Evolutionary conservation across 2,797 vertebrate genomes (phyloP).

Genomic region (Anguilla marmorata): DNA sequence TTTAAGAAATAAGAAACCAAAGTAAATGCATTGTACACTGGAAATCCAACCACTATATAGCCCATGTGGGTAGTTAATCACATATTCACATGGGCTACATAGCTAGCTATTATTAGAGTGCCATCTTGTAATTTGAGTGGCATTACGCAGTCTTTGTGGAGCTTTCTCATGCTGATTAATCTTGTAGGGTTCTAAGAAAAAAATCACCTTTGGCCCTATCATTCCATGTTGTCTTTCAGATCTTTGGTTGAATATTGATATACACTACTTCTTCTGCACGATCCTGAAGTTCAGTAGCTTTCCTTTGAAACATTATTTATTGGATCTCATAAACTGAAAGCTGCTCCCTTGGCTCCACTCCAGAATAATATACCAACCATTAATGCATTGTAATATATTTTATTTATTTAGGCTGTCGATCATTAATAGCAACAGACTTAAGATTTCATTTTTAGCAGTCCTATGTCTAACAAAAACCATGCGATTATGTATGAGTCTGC

Average conservation of each 20-base stretch:
- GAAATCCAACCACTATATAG: background rate
- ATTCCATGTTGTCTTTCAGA: background rate
- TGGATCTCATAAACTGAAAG: background rate
- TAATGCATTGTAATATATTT: background rate
- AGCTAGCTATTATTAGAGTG: background rate
- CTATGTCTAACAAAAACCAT: background rate
- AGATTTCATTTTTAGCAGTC: background rate
- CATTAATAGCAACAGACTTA: slow-evolving; percentile 10
- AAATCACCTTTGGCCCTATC: background rate
- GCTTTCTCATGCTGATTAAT: background rate
- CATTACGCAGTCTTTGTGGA: background rate
- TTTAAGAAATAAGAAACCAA: background rate
- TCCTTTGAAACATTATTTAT: background rate
- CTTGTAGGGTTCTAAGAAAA: background rate
- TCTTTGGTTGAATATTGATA: background rate
- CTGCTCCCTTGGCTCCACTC: background rate
- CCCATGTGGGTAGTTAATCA: background rate
- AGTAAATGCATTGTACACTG: background rate
- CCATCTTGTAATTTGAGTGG: background rate
- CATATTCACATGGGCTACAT: background rate
- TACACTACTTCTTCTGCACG: background rate
- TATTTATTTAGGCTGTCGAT: background rate
- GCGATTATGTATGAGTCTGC: background rate
- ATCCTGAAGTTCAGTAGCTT: background rate
- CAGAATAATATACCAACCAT: background rate